Base-by-base conservation (phyloP, 2,888 invertebrate species). In the Pterobdella sp. region DNA sequence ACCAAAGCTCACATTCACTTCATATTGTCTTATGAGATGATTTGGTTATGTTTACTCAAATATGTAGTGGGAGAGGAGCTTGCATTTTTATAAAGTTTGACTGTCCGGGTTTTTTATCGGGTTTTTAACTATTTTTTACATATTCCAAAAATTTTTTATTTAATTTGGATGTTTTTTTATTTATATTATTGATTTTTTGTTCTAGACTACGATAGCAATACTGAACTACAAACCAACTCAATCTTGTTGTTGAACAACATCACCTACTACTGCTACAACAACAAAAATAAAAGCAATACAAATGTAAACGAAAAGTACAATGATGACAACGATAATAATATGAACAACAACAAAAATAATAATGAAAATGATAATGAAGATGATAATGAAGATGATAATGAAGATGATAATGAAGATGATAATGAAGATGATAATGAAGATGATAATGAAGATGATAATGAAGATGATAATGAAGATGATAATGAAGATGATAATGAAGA, bases 361-460 rank as follows among this genome's bases (percentile, higher is more conserved):
- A 63, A 63, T 63, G n/a, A 63, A 14, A 63, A 63, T 63, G n/a
- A 63, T 63, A 63, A 63, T 63, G n/a, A 63, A 14, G n/a, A 63
- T 63, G n/a, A 63, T 63, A 63, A 63, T 14, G n/a, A 63, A 14
- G n/a, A 26, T 26, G n/a, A 63, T 26, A 63, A 63, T 63, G n/a
- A 63, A 14, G n/a, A 63, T 63, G n/a, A 63, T 63, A 29, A 63
- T 29, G n/a, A 26, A 14, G n/a, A 29, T 63, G n/a, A 29, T 63
- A 63, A 42, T 63, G n/a, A 63, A 14, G n/a, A 63, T 63, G n/a
- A 63, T 63, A 63, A 63, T 63, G 10, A 63, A 14, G n/a, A 63
- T 63, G n/a, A 29, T 63, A 63, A 63, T 63, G n/a, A 63, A 14
- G n/a, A 29, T 63, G n/a, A 63, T 63, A 63, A 63, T 63, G n/a